Evolutionary conservation across 2,888 invertebrate genomes (phyloP), one percentile per base, ranked within the genome.

Genomic region (Scrobipalpa costella): DNA sequence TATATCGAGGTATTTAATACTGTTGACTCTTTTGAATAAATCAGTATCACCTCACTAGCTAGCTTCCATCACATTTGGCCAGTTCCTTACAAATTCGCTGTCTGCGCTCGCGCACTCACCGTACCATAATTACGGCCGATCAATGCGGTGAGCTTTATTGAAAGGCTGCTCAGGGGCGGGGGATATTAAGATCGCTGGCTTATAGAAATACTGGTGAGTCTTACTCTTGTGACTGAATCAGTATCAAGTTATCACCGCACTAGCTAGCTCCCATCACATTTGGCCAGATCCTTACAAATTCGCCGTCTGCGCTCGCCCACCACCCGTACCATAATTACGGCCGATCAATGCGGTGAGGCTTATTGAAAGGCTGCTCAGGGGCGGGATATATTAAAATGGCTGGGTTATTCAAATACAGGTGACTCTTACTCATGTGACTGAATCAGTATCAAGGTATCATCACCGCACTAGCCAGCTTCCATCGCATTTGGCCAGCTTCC

Each of bases 81-180:
- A 27, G 27, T n/a, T n/a, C 55, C 33, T 55, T 34, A 55, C 60
- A 79, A 83, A 85, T 84, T 78, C 82, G 85, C 86, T 83, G 77
- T 80, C 59, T 13, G 19, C 19, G 21, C 58, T 38, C 74, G 78
- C 77, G 80, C 76, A 76, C 74, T n/a, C 68, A 62, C 75, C 71
- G 71, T 79, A 85, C 88, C 87, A 84, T 90, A 90, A 90, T 90
- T 90, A 91, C 81, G 85, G 77, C 79, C 84, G 85, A 88, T 90
- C 88, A 85, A 84, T 83, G 90, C 90, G 89, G 90, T 83, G 82
- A 76, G 86, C 83, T 80, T 90, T 89, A 90, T 90, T 89, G 90
- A 89, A 89, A 88, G 88, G 82, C 83, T 78, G 79, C 73, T 69
- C 74, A n/a, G n/a, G n/a, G n/a, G n/a, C n/a, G n/a, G n/a, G n/a